Percentiles rank a stretch among this genome's conserved stretches.
Evolutionary conservation across 1,140 invertebrate genomes (phyloP).

Genomic region (Melanaphis sacchari): DNA sequence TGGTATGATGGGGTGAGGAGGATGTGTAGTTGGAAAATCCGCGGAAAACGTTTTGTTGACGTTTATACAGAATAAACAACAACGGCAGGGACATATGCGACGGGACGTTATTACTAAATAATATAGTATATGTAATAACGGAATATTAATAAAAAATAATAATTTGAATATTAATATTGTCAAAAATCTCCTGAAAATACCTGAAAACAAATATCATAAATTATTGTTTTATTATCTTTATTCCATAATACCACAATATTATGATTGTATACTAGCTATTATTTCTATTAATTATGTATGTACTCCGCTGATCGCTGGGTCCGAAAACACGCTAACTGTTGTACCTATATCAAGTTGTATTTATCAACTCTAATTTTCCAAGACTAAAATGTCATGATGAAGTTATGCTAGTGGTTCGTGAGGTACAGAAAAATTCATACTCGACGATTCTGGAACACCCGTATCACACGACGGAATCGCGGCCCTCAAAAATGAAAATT

Average conservation of each 20-base stretch:
- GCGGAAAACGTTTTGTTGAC: slow-evolving; percentile 16
- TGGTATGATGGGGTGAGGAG: background rate
- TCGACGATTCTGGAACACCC: background rate
- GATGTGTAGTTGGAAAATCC: background rate
- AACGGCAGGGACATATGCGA: background rate
- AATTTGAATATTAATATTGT: background rate
- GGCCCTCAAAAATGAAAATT: background rate
- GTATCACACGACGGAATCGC: background rate
- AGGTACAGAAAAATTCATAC: background rate
- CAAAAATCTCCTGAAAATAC: background rate
- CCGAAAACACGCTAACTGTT: too few relatives aligned
- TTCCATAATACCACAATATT: background rate
- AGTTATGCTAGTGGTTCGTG: background rate
- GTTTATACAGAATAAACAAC: background rate
- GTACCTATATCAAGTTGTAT: too few relatives aligned
- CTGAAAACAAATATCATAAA: background rate
- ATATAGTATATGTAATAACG: background rate
- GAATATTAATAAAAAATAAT: background rate
- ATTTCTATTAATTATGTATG: background rate
- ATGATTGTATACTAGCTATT: background rate
- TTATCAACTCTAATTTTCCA: background rate
- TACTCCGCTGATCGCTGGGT: background rate
- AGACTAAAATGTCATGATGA: too few relatives aligned
- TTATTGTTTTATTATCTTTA: too few relatives aligned
- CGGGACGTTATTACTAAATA: background rate